Evolutionary conservation across 2,113 vertebrate species (phyloP).

Genomic region (Nansenia antarctica): DNA sequence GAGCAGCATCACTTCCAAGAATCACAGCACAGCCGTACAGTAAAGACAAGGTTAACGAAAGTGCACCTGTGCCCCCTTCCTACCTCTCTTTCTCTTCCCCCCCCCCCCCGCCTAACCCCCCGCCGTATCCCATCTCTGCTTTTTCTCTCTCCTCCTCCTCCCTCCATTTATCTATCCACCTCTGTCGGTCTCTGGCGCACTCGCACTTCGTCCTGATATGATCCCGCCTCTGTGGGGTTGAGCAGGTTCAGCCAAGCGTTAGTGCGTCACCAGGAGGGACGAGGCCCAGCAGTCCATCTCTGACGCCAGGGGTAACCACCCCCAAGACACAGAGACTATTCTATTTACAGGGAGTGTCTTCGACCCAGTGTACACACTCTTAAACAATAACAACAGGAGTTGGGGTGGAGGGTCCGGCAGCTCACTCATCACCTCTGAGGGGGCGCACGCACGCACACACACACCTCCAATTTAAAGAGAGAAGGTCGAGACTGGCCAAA

Average conservation of each 20-base stretch:
- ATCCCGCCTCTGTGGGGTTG: slow-evolving; percentile 47
- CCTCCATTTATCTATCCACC: slow-evolving; percentile 16
- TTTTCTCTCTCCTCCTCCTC: not conserved
- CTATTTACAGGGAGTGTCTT: slow-evolving; percentile 29
- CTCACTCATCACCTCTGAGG: too few species aligned
- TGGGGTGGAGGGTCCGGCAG: too few species aligned
- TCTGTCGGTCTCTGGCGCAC: slow-evolving; percentile 10
- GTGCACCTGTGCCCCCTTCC: slow-evolving; percentile 11
- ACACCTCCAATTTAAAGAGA: too few species aligned
- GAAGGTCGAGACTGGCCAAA: too few species aligned
- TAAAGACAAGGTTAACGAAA: slow-evolving; percentile 29
- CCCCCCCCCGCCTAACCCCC: not conserved
- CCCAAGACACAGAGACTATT: slow-evolving; percentile 35
- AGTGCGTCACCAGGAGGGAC: slow-evolving; percentile 52
- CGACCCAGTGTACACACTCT: too few species aligned
- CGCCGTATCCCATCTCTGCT: not conserved
- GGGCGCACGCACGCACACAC: too few species aligned
- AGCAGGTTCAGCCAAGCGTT: slow-evolving; percentile 59
- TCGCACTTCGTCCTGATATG: slow-evolving; percentile 26
- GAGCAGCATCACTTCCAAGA: slow-evolving; percentile 55
- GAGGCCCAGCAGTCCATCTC: slow-evolving; percentile 28
- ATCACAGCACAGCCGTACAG: slow-evolving; percentile 20
- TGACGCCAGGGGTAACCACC: slow-evolving; percentile 20
- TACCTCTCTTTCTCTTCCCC: not conserved
- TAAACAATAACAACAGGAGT: too few species aligned